Base-by-base conservation (phyloP, 2,888 invertebrate species). In the Sphinx pinastri region DNA sequence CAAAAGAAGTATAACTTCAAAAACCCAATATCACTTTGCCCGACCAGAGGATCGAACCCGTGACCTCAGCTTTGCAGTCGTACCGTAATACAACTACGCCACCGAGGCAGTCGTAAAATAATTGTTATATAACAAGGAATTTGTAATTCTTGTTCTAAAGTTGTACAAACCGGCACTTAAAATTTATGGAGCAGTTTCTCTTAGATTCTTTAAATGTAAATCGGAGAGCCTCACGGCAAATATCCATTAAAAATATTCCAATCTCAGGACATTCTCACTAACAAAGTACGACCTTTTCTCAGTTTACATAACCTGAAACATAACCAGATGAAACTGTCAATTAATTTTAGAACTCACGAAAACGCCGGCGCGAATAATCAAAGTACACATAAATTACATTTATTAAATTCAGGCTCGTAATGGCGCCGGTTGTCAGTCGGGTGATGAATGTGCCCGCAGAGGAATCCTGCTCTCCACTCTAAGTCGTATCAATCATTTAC, bases 401-500 rank as follows among this genome's bases (percentile, higher is more conserved):
- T 85, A 86, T 86, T 84, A 83, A 85, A 85, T 84, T 84, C 81
- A 76, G 75, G 79, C 82, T 79, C 76, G 79, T 81, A 84, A 85
- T 82, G 76, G 80, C 77, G 79, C 73, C 68, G 79, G 81, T 80
- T 84, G 91, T 87, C 89, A 87, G 76, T 73, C 69, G 69, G 76
- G 83, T 91, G 92, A 92, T 90, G 84, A 88, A 92, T 91, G 90
- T 79, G 77, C 85, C 81, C 74, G 70, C 72, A 73, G 78, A 81
- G 82, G 80, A 81, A 78, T 83, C 81, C 78, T 76, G 75, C 73
- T 75, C 75, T 71, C 75, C 75, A 72, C 75, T 75, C 82, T 82
- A 80, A 82, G 80, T 81, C 84, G 81, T 89, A 92, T 92, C 91
- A 91, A 92, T 92, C 91, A 92, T 90, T 87, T 86, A 85, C 84